phyloP scores from a whole-genome alignment of 2,888 invertebrate species.

The Diaphora mendica region DNA sequence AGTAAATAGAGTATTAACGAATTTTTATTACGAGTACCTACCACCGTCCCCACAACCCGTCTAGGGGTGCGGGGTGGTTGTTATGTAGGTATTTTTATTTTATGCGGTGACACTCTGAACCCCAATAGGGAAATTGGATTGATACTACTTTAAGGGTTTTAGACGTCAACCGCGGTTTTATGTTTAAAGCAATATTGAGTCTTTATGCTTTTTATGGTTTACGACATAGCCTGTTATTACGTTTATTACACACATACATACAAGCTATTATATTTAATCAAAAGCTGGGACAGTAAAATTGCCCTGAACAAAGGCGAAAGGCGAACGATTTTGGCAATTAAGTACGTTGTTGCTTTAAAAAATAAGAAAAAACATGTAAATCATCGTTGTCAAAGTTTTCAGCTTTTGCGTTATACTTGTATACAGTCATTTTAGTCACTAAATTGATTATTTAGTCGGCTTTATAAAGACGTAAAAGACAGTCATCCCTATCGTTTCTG shows the following conservation, averaged over 20 bases:
- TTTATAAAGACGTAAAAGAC: neutral
- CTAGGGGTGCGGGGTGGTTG: constrained; percentile 65
- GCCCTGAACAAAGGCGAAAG: neutral
- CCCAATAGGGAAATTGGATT: constrained; percentile 84
- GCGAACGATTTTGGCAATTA: neutral
- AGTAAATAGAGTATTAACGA: constrained; percentile 80
- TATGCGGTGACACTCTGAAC: constrained; percentile 81
- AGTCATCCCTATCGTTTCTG: neutral
- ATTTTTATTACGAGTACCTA: constrained; percentile 73
- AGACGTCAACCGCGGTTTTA: constrained; percentile 79
- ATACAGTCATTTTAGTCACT: too few species aligned
- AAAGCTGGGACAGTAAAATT: neutral
- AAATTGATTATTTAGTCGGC: neutral
- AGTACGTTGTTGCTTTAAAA: neutral
- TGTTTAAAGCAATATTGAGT: constrained; percentile 76
- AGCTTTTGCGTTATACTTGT: neutral
- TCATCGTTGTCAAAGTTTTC: neutral
- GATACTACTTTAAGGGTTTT: constrained; percentile 83
- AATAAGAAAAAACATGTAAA: neutral
- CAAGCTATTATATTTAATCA: constrained; percentile 11
- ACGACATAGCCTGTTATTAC: constrained; percentile 68
- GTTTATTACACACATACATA: constrained; percentile 40
- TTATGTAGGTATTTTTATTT: constrained; percentile 83
- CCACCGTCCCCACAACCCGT: constrained; percentile 47
- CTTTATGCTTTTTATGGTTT: constrained; percentile 74